Base-by-base conservation (phyloP, 2,113 vertebrate genomes). In the Geococcyx californianus region DNA sequence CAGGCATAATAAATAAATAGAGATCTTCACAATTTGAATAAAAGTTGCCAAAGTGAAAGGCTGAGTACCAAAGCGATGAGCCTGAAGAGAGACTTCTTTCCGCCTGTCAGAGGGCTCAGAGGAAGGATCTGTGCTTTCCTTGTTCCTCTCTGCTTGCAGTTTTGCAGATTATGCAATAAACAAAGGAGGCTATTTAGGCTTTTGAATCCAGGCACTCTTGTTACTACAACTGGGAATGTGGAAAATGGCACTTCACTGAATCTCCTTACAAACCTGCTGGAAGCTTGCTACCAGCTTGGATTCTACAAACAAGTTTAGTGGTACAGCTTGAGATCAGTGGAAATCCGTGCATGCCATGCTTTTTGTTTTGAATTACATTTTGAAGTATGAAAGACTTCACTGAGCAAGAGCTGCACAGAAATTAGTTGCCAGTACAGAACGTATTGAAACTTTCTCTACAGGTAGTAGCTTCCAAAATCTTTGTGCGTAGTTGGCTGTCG, bases 101-200 rank as follows among this genome's bases (percentile, higher is more conserved):
- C 21, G 9, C 24, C 36, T 7, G 49, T 86, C 75, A 63, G 70
- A 89, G 90, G 18, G 58, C n/a, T 93, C 63, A 42, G 64, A 44
- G 52, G 70, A 78, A 77, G 56, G 77, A 94, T 73, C 69, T 82
- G 34, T 64, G 21, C 91, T 91, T 85, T 96, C n/a, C 56, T 92
- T 64, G 69, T 84, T 75, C 52, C 76, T 45, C 66, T 76, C 85
- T 83, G 84, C 90, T 84, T 92, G 79, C 94, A 62, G n/a, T 88
- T 89, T 73, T 89, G 40, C 67, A 85, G 84, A 94, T 94, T 85
- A 87, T 69, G 18, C 87, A 93, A 94, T 90, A 92, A 96, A 83
- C 86, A 97, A 84, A 58, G 91, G 67, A 89, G 40, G 42, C 70
- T 95, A 68, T 96, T 95, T 60, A 78, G 86, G 34, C 95, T 87